phyloP scores from a whole-genome alignment of 1,140 invertebrate genomes.

The Dryas iulia region DNA sequence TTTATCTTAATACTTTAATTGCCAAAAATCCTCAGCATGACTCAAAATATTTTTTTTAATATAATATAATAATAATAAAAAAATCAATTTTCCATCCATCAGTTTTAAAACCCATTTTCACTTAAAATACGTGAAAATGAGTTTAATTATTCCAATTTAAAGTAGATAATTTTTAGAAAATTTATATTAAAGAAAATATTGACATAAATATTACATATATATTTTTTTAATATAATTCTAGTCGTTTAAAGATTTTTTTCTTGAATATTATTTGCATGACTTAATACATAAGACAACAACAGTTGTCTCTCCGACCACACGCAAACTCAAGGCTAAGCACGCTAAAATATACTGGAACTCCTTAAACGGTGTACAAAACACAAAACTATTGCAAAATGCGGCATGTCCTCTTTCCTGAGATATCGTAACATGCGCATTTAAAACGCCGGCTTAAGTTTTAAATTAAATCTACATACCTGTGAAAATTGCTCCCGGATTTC shows the following conservation, averaged over 20 bases:
- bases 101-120: no score
- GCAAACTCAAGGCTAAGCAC: conserved; percentile 38
- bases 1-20: not conserved
- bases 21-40: not conserved
- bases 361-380: conserved; percentile 13
- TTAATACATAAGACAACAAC: not conserved
- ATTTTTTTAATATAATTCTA: not conserved
- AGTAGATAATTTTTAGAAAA: not conserved
- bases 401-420: conserved; percentile 2
- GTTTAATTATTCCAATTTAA: not conserved
- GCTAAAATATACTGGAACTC: conserved; percentile 18
- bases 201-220: not conserved
- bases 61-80: no score
- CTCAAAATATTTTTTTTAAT: no score
- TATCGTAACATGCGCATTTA: conserved; percentile 13
- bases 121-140: no score
- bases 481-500: conserved; percentile 78
- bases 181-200: not conserved
- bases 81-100: no score
- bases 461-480: conserved; percentile 58
- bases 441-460: conserved; percentile 18
- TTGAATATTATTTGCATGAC: not conserved
- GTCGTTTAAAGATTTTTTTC: not conserved
- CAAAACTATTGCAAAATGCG: conserved; percentile 17
- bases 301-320: conserved; percentile 41